Conservation (phyloP, 2,888 invertebrate species). For the Drosophila macrospina region DNA sequence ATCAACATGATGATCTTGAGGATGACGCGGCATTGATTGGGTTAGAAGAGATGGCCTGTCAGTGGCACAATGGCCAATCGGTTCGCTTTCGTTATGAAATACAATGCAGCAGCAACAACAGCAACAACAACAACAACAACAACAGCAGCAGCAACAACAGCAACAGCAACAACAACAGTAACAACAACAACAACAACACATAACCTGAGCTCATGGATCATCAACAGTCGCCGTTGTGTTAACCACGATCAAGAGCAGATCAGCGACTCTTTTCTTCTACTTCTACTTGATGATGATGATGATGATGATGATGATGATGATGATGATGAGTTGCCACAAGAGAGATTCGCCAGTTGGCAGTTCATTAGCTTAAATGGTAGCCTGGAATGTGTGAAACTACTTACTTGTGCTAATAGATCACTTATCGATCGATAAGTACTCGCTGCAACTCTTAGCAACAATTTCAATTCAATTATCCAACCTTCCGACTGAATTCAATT, state of each 20-base stretch:
- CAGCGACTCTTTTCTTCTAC: slow-evolving; percentile 15
- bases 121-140: too few relatives aligned
- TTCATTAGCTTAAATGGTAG: slow-evolving; percentile 76
- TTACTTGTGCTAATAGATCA: slow-evolving; percentile 69
- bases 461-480: slow-evolving; percentile 13
- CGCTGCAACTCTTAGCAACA: not conserved
- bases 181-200: too few relatives aligned
- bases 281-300: not conserved
- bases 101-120: too few relatives aligned
- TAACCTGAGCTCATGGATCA: slow-evolving; percentile 35
- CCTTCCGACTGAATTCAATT: slow-evolving; percentile 9
- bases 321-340: slow-evolving; percentile 42
- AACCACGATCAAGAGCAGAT: slow-evolving; percentile 40
- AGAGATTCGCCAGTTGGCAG: slow-evolving; percentile 37
- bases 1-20: slow-evolving; percentile 31
- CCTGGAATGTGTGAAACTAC: slow-evolving; percentile 67
- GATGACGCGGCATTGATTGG: slow-evolving; percentile 39
- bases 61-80: slow-evolving; percentile 66
- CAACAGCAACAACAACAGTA: too few relatives aligned
- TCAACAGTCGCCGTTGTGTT: not conserved
- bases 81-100: slow-evolving; percentile 55
- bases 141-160: too few relatives aligned
- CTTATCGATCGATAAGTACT: slow-evolving; percentile 51
- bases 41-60: slow-evolving; percentile 48
- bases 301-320: not conserved